phyloP scores from a whole-genome alignment of 2,113 vertebrate genomes.

The Myrmecobius fasciatus region DNA sequence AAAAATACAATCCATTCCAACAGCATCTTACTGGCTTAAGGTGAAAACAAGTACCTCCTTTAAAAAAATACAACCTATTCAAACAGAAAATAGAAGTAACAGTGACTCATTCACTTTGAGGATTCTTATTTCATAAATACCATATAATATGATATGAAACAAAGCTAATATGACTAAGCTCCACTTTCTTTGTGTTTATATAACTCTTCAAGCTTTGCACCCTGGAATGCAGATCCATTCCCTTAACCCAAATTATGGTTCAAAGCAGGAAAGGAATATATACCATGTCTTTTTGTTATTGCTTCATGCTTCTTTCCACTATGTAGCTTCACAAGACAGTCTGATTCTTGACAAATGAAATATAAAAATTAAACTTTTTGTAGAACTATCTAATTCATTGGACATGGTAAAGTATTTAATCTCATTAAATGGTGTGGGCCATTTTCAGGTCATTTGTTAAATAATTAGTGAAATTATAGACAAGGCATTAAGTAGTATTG shows the following conservation, averaged over 20 bases:
- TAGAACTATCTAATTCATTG: conserved; percentile 66
- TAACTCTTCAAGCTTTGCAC: not conserved
- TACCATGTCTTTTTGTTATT: not conserved
- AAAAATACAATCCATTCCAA: no score
- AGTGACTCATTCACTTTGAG: no score
- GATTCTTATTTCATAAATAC: no score
- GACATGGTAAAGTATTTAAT: conserved; percentile 11
- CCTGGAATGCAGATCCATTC: not conserved
- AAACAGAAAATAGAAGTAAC: no score
- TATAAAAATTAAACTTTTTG: not conserved
- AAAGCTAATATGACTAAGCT: no score
- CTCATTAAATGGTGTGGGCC: conserved; percentile 23
- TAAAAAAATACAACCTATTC: no score
- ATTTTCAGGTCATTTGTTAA: conserved; percentile 17
- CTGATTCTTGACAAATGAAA: conserved; percentile 42
- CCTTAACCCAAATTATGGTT: not conserved
- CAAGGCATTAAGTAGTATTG: not conserved
- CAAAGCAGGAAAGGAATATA: not conserved
- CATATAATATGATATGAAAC: no score
- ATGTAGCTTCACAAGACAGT: not conserved
- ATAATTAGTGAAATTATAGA: conserved; percentile 39
- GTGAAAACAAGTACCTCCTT: no score
- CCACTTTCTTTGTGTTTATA: no score
- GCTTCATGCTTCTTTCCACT: not conserved
- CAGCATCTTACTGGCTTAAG: no score